phyloP scores from a whole-genome alignment of 1,140 invertebrate genomes.

The Brachionus angularis region DNA sequence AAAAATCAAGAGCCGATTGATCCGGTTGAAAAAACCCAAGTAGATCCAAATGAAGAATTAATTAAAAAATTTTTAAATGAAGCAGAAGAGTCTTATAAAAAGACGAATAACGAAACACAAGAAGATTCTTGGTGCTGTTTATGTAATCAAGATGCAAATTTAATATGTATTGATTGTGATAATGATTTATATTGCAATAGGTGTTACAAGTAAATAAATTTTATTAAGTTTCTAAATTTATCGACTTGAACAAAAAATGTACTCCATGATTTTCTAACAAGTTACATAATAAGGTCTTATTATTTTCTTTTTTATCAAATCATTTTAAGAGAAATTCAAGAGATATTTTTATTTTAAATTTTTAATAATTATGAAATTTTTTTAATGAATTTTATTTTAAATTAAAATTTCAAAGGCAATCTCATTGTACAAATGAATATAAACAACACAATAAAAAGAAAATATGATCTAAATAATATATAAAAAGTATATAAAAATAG shows the following conservation, averaged over 20 bases:
- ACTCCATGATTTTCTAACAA: too few relatives aligned
- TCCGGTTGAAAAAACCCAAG: not conserved
- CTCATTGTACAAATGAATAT: not conserved
- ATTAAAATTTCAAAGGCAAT: too few relatives aligned
- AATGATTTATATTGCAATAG: constrained; percentile 68
- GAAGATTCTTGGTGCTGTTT: constrained; percentile 65
- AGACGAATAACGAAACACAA: not conserved
- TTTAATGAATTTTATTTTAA: too few relatives aligned
- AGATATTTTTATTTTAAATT: not conserved
- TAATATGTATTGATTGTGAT: constrained; percentile 67
- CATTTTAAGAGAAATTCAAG: too few relatives aligned
- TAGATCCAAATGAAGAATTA: not conserved
- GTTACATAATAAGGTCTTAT: too few relatives aligned
- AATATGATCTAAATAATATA: not conserved
- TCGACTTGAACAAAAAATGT: too few relatives aligned
- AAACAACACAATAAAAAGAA: not conserved
- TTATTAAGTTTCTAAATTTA: too few relatives aligned
- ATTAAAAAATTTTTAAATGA: constrained; percentile 7
- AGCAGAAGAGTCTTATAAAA: not conserved
- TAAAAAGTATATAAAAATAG: too few relatives aligned
- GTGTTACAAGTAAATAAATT: constrained; percentile 61
- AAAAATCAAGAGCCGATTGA: not conserved
- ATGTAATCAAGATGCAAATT: constrained; percentile 69
- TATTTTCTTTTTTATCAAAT: too few relatives aligned
- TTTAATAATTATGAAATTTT: not conserved